phyloP scores from a whole-genome alignment of 2,113 vertebrate genomes.

The Alosa alosa region DNA sequence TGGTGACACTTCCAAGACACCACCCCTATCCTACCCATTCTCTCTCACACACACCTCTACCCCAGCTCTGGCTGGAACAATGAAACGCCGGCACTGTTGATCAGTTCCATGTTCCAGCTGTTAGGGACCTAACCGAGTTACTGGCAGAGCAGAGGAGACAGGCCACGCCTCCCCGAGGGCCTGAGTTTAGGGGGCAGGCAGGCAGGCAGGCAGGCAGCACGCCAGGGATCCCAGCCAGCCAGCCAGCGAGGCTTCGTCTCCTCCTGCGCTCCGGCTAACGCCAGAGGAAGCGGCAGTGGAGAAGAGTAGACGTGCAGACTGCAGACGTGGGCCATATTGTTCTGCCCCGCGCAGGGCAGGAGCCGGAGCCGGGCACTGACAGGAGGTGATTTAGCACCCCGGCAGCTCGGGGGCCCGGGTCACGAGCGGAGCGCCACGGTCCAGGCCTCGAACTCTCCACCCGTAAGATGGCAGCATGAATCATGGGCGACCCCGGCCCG shows the following conservation, averaged over 20 bases:
- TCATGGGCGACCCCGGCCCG: constrained; percentile 53
- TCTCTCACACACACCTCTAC: too few relatives aligned
- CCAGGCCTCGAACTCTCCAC: constrained; percentile 60
- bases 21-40: not conserved
- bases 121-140: not conserved
- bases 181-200: not conserved
- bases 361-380: constrained; percentile 54
- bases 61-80: not conserved
- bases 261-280: constrained; percentile 56
- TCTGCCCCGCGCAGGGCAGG: constrained; percentile 60
- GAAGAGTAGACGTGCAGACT: constrained; percentile 58
- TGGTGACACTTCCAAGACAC: not conserved
- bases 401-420: constrained; percentile 66
- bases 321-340: constrained; percentile 70
- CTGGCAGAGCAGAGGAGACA: not conserved
- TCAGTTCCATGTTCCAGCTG: not conserved
- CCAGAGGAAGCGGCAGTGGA: constrained; percentile 69
- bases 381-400: constrained; percentile 77
- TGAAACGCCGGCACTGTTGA: not conserved
- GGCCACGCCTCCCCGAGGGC: not conserved
- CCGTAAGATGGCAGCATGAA: constrained; percentile 59
- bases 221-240: constrained; percentile 9
- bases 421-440: constrained; percentile 68
- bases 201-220: not conserved
- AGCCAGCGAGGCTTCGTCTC: not conserved